Percentiles rank a stretch among this genome's conserved stretches.
phyloP scores from a whole-genome alignment of 2,113 vertebrate genomes.

The Rhabdornis inornatus region DNA sequence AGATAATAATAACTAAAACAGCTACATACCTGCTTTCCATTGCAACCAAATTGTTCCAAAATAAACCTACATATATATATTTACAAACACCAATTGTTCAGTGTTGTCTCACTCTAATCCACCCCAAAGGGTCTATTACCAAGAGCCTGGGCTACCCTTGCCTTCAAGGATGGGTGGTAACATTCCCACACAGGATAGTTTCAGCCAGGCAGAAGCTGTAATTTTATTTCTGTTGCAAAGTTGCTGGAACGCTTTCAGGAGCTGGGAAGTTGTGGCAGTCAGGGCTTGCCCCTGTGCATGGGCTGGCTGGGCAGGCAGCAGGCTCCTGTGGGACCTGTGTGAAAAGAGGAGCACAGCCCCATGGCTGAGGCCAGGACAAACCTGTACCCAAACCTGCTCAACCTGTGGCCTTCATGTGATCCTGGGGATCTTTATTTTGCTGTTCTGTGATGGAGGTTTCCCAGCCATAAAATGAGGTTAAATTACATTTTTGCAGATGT shows the following conservation, averaged over 20 bases:
- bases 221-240: neutral
- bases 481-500: neutral
- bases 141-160: no score
- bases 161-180: neutral
- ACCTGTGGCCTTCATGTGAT: neutral
- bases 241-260: neutral
- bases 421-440: neutral
- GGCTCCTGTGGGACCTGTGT: neutral
- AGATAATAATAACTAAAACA: neutral
- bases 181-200: neutral
- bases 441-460: neutral
- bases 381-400: neutral
- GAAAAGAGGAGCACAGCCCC: neutral
- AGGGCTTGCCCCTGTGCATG: neutral
- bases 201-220: neutral
- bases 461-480: neutral
- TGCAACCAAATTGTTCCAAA: neutral
- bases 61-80: neutral
- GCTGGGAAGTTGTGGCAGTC: neutral
- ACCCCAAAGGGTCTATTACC: neutral
- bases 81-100: neutral
- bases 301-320: neutral
- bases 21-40: neutral
- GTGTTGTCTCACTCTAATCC: neutral
- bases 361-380: rapidly evolving